Evolutionary conservation across 2,797 vertebrate species (phyloP).

Genomic region (Natrix natrix): DNA sequence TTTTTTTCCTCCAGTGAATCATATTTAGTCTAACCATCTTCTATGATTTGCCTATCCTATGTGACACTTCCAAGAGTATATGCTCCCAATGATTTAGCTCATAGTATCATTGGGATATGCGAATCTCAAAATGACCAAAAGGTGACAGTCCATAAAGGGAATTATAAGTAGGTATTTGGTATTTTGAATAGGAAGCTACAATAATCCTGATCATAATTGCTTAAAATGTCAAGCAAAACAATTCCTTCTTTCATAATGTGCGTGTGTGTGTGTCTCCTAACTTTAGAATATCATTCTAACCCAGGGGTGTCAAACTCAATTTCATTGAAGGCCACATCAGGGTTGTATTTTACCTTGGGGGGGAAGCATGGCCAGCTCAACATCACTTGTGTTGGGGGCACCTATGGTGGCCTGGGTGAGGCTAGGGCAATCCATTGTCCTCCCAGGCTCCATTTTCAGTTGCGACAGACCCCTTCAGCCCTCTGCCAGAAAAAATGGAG

Average conservation of each 20-base stretch:
- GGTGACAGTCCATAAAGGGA: background rate
- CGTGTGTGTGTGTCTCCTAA: too few species aligned
- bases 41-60: background rate
- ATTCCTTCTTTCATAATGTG: background rate
- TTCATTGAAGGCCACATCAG: too few species aligned
- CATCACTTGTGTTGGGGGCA: too few species aligned
- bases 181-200: background rate
- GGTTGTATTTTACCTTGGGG: too few species aligned
- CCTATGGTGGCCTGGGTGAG: too few species aligned
- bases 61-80: background rate
- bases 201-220: background rate
- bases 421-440: too few species aligned
- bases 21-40: background rate
- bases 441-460: too few species aligned
- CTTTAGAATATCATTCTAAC: background rate
- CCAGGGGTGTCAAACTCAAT: too few species aligned
- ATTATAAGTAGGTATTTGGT: background rate
- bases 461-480: too few species aligned
- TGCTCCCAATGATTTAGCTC: background rate
- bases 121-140: background rate
- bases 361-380: too few species aligned
- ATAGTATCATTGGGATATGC: background rate
- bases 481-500: too few species aligned
- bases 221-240: background rate
- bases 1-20: background rate